Conservation (phyloP, 2,113 vertebrate species). For the Sialia sialis region DNA sequence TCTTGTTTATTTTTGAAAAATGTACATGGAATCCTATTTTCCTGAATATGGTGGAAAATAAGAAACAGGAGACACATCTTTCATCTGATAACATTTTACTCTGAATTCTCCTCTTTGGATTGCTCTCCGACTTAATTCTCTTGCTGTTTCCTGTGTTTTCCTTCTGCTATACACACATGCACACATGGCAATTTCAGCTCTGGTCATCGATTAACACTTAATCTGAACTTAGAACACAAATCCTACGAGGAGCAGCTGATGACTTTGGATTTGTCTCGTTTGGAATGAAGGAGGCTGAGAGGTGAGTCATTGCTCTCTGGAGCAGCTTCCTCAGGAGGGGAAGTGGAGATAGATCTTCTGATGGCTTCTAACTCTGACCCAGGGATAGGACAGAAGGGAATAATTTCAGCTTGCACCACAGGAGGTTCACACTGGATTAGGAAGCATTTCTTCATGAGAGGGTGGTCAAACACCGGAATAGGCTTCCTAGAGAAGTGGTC, state of each 20-base stretch:
- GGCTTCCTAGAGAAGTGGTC: neutral
- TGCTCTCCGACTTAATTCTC: neutral
- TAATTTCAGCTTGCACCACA: neutral
- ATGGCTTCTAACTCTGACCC: rapidly evolving
- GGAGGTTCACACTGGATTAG: neutral
- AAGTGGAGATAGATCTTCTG: neutral
- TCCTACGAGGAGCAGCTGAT: rapidly evolving
- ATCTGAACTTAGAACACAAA: neutral
- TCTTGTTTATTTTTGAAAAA: conserved; percentile 28
- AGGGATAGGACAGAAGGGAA: rapidly evolving
- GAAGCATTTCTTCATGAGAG: neutral
- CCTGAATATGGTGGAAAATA: neutral
- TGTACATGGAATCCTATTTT: neutral
- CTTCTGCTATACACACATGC: neutral
- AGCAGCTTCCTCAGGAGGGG: neutral
- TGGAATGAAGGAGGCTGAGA: neutral
- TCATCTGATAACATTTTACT: neutral
- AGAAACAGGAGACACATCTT: neutral
- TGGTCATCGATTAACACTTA: neutral
- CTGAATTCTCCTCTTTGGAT: neutral
- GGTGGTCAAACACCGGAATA: neutral
- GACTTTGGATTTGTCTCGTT: neutral
- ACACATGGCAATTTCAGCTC: neutral
- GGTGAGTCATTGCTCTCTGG: neutral
- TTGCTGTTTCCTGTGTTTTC: neutral